Conservation (phyloP, 2,797 vertebrate genomes). For the Streptopelia turtur region DNA sequence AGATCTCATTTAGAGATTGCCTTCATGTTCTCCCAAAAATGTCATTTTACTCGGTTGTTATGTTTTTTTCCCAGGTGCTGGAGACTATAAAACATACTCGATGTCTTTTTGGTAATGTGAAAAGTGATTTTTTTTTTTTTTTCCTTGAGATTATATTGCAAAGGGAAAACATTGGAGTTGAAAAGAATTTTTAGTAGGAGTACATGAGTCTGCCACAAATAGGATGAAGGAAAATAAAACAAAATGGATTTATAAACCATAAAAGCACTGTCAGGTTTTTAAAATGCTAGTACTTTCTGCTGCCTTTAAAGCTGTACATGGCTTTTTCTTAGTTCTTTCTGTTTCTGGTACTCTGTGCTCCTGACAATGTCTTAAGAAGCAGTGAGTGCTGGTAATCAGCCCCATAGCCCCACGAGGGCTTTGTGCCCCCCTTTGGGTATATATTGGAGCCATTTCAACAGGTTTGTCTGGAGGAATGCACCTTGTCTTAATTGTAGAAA, state of each 20-base stretch:
- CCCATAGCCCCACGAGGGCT: neutral
- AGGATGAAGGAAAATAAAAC: constrained; percentile 64
- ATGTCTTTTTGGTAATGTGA: constrained; percentile 59
- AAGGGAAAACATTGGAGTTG: constrained; percentile 51
- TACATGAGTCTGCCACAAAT: constrained; percentile 64
- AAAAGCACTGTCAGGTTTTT: constrained; percentile 21
- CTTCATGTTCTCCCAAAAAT: constrained; percentile 64
- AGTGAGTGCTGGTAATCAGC: neutral
- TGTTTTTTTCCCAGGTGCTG: constrained; percentile 49
- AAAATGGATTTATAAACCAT: constrained; percentile 53
- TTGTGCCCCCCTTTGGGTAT: neutral
- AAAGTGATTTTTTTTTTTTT: constrained; percentile 38
- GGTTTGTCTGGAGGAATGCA: neutral
- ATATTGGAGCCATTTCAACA: neutral
- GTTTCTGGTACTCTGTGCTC: neutral
- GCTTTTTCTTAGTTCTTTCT: neutral
- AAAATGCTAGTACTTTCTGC: neutral
- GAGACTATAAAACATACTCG: constrained; percentile 66
- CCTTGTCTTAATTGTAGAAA: neutral
- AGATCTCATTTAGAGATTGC: constrained; percentile 72
- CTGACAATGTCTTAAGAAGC: neutral
- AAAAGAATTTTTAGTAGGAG: constrained; percentile 71
- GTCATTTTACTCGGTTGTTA: constrained; percentile 66
- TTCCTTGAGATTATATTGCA: constrained; percentile 15
- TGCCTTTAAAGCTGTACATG: constrained; percentile 8